Conservation (phyloP, 2,888 invertebrate species). For the Harpagoxenus sublaevis region DNA sequence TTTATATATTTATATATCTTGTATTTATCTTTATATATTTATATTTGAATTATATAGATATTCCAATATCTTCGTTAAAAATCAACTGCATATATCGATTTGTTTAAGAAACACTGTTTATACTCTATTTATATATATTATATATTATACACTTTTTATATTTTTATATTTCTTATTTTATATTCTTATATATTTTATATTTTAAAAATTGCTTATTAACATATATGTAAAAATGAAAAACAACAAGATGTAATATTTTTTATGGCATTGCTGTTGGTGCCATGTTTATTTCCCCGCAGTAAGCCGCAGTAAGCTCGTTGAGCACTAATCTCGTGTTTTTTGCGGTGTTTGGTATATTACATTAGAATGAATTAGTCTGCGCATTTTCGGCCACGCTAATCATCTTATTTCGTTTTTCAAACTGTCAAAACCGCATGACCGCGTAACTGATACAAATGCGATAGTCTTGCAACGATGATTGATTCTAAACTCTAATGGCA, state of each 20-base stretch:
- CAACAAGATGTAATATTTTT: background rate
- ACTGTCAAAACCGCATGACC: background rate
- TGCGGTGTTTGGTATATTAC: background rate
- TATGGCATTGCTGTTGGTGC: background rate
- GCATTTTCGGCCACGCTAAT: background rate
- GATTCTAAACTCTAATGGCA: conserved; percentile 46
- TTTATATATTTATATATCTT: background rate
- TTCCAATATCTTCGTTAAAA: background rate
- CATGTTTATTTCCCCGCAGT: conserved; percentile 4
- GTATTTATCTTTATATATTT: background rate
- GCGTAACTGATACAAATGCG: conserved; percentile 18
- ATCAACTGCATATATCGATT: background rate
- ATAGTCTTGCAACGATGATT: conserved; percentile 34
- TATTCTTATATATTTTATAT: background rate
- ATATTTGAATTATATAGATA: background rate
- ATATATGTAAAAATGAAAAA: background rate
- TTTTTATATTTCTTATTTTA: background rate
- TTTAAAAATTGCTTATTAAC: background rate
- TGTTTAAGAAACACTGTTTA: background rate
- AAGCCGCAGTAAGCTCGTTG: conserved; percentile 4
- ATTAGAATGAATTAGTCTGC: conserved; percentile 25
- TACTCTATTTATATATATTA: too few species aligned
- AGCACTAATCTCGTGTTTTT: conserved; percentile 22
- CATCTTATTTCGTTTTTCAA: conserved; percentile 19
- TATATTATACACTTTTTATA: background rate